Conservation (phyloP, 1,140 invertebrate genomes). For the Kradibia gibbosae region DNA sequence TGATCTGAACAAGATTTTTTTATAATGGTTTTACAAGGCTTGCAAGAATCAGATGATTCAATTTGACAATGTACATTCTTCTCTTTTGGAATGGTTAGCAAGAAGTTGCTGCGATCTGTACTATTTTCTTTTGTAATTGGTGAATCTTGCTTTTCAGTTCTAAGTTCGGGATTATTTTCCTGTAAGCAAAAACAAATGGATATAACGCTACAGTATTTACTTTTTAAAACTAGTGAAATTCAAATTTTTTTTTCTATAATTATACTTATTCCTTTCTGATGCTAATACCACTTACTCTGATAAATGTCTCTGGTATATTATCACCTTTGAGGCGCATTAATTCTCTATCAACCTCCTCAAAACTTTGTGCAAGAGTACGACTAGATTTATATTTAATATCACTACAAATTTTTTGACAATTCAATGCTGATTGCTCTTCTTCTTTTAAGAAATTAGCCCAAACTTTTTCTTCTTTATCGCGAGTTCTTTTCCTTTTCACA, state of each 20-base stretch:
- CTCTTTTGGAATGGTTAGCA: conserved; percentile 58
- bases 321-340: conserved; percentile 58
- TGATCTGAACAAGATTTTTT: conserved; percentile 58
- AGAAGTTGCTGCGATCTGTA: conserved; percentile 52
- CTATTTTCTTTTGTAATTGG: conserved; percentile 45
- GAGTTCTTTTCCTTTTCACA: conserved; percentile 60
- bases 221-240: not conserved
- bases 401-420: not conserved
- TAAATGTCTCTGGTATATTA: conserved; percentile 53
- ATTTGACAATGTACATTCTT: conserved; percentile 29
- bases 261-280: conserved; percentile 5
- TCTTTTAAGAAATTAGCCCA: conserved; percentile 63
- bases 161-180: not conserved
- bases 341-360: conserved; percentile 58
- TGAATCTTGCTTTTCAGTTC: conserved; percentile 13
- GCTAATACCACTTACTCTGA: conserved; percentile 33
- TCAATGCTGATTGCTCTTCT: conserved; percentile 52
- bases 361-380: conserved; percentile 51
- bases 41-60: conserved; percentile 48
- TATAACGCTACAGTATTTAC: not conserved
- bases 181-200: conserved; percentile 30
- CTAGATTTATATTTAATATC: conserved; percentile 21
- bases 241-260: conserved; percentile 12
- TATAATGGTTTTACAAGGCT: conserved; percentile 39
- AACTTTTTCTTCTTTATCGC: conserved; percentile 61